Conservation (phyloP, 2,113 vertebrate genomes). For the Nycticebus coucang region DNA sequence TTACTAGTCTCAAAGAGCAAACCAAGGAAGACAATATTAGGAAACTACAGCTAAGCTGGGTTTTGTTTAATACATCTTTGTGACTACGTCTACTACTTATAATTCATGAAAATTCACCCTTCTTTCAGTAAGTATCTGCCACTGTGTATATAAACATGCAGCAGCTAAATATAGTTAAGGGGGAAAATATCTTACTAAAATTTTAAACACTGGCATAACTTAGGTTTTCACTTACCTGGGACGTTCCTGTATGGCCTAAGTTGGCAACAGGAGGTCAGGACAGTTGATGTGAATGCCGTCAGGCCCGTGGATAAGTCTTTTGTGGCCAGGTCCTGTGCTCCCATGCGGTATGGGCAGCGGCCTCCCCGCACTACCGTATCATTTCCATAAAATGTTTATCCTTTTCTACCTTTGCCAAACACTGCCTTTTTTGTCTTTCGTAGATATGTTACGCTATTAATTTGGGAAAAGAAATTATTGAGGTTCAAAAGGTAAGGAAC, state of each 20-base stretch:
- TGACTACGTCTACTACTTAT: not conserved
- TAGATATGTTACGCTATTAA: constrained; percentile 98
- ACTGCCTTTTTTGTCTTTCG: constrained; percentile 60
- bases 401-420: constrained; percentile 50
- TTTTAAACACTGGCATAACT: not conserved
- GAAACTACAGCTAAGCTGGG: not conserved
- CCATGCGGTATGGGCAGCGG: not conserved
- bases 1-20: not conserved
- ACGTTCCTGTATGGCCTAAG: not conserved
- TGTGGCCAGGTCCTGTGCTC: not conserved
- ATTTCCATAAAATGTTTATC: not conserved
- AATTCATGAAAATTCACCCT: not conserved
- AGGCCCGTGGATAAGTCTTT: not conserved
- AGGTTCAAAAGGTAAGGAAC: constrained; percentile 93
- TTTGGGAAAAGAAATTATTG: constrained; percentile 95
- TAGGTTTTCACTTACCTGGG: not conserved
- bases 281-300: fast-evolving
- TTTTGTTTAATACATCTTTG: not conserved
- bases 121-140: not conserved
- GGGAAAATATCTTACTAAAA: not conserved
- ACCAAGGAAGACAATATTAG: not conserved
- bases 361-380: not conserved
- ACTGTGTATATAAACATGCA: not conserved
- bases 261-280: not conserved
- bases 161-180: not conserved